These are phyloP conservation scores for Axis porcinus DNA, from an alignment of 2,113 vertebrate genomes.

Conservation along the genomic window DNA sequence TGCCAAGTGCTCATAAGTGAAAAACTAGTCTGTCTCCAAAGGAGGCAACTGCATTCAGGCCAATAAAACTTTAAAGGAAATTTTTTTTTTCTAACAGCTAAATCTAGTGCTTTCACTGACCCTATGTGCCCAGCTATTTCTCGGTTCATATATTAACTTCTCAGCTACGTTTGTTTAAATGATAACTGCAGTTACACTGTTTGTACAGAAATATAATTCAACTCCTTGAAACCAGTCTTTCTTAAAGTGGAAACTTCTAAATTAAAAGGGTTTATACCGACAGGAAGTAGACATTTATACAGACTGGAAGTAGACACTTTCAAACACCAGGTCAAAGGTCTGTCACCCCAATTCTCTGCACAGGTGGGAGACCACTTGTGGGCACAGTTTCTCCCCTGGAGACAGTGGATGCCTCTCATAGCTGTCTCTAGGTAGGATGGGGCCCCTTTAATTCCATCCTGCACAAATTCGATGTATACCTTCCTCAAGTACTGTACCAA, in stretches of 20 bases:
- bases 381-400: not conserved
- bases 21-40: slow-evolving; percentile 67
- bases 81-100: not conserved
- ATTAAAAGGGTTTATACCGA: slow-evolving; percentile 37
- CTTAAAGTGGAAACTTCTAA: slow-evolving; percentile 47
- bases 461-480: not conserved
- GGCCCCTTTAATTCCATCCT: not conserved
- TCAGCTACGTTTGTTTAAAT: not conserved
- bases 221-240: not conserved
- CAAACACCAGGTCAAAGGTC: not conserved
- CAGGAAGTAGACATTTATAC: slow-evolving; percentile 1
- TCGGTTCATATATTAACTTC: not conserved
- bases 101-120: not conserved
- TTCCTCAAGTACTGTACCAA: not conserved
- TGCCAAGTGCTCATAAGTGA: slow-evolving; percentile 72
- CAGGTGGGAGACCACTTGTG: not conserved
- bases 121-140: not conserved
- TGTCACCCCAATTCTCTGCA: not conserved
- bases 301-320: slow-evolving; percentile 10
- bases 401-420: not conserved
- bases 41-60: slow-evolving; percentile 53
- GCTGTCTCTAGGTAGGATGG: not conserved
- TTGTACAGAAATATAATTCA: not conserved
- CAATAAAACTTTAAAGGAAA: slow-evolving; percentile 32
- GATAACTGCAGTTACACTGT: not conserved